Evolutionary conservation across 1,140 invertebrate genomes (phyloP), one percentile per base, ranked within the genome.

Genomic region (Drosophila triauraria): DNA sequence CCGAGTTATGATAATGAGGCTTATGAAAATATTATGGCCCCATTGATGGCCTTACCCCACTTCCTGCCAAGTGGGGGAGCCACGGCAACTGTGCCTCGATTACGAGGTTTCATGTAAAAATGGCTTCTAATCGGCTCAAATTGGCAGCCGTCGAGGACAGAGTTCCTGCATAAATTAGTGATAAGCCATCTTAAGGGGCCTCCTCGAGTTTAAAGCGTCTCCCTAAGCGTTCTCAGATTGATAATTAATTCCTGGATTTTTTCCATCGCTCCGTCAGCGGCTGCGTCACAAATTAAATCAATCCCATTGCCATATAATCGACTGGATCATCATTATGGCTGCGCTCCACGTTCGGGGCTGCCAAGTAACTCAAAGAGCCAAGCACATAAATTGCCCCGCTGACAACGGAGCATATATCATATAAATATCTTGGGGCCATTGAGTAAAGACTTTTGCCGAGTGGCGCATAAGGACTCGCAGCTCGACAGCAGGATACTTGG

Each of bases 381-480:
- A 44, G 17, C 46, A 47, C 62, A 68, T 77, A 68, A 77, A 76
- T 65, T 67, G 60, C 42, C 35, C 10, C 35, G n/a, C 46, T 32
- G 44, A 46, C 60, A 57, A 51, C 32, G 27, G 40, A 44, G 54
- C 35, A 77, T 58, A 58, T 78, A 78, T 78, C 75, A 78, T 78
- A 71, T 63, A 70, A 78, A 71, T 78, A 78, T 78, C 75, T 70
- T 9, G 65, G 38, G 75, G 75, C 57, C 75, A 62, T 62, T 51
- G 46, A 51, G 64, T 13, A 78, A 42, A 46, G 32, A 43, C 44
- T 43, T 47, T 53, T 60, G 42, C 2, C 8, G 32, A 53, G 63
- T 15, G 1, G 1, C 2, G 35, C 23, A 3, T 15, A 4, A 15
- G 10, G 30, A 13, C 15, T 44, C 12, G 32, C 27, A 51, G 10